Evolutionary conservation across 2,888 invertebrate genomes (phyloP), one percentile per base, ranked within the genome.

Genomic region (Muschampia plurimacula): DNA sequence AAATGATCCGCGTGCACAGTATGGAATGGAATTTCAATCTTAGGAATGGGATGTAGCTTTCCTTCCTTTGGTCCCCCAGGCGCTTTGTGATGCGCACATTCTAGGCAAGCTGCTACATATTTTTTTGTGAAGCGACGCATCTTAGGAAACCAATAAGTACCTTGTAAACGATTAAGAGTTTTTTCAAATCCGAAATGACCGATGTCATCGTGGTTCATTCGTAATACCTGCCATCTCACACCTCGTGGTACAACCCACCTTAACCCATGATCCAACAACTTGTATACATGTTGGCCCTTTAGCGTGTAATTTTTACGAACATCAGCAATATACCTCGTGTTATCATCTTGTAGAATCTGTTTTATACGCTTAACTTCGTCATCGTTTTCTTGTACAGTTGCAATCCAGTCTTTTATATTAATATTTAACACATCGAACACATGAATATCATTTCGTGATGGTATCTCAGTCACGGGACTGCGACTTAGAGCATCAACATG

Each of bases 181-280:
- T 52, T 52, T 52, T 52, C 52, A 52, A 52, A 15, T 15, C 52
- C 15, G 15, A 52, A 52, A 52, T 52, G 52, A 52, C 52, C 52
- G 15, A 52, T 52, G 15, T 80, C 78, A 41, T 81, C 79, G 39
- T 81, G 78, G 39, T 79, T 80, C n/a, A 15, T 68, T 44, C 76
- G 74, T 0, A 78, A 8, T 2, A 82, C 59, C 28, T 79, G 80
- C 79, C 49, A 49, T n/a, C 49, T 49, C 13, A 49, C 80, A 81
- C 0, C 80, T 36, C 0, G 74, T 76, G 0, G 73, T 74, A 80
- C 82, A 0, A 82, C 57, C 79, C 79, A 78, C 8, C 62, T 72
- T 5, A 75, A 9, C 8, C 72, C 71, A 10, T 73, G 66, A 9
- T 67, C 75, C 8, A 72, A 52, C 13, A 74, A 59, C 0, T 75